These are phyloP conservation scores for Microhierax caerulescens DNA, from an alignment of 2,797 vertebrate species.

Conservation along the genomic window DNA sequence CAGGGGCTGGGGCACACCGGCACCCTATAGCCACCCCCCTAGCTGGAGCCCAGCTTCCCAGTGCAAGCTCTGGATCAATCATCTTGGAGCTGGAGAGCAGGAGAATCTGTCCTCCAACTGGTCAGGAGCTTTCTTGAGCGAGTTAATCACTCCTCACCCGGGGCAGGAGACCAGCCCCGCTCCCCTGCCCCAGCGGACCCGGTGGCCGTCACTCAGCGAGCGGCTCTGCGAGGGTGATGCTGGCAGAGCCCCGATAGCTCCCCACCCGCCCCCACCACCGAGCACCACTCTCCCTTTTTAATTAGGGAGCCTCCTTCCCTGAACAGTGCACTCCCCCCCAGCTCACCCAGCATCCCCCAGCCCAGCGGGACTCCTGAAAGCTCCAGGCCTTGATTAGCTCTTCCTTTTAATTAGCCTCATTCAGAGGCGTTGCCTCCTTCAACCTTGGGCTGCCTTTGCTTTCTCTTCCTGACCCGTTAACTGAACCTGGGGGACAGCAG, in stretches of 20 bases:
- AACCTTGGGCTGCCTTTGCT: slow-evolving; percentile 2
- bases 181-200: background rate
- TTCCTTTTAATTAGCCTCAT: background rate
- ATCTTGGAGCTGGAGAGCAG: background rate
- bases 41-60: background rate
- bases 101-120: background rate
- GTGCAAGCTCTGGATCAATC: background rate
- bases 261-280: background rate
- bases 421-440: background rate
- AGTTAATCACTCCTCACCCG: background rate
- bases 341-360: background rate
- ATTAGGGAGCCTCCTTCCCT: background rate
- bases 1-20: rapidly evolving
- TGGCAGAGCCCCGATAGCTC: background rate
- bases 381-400: background rate
- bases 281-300: background rate
- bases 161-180: background rate
- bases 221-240: rapidly evolving
- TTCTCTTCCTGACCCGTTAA: background rate
- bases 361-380: background rate
- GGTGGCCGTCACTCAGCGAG: background rate
- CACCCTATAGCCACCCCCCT: background rate
- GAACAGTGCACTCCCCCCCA: background rate
- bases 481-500: background rate
- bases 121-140: background rate